phyloP scores from a whole-genome alignment of 2,113 vertebrate genomes.

The Maccullochella peelii region DNA sequence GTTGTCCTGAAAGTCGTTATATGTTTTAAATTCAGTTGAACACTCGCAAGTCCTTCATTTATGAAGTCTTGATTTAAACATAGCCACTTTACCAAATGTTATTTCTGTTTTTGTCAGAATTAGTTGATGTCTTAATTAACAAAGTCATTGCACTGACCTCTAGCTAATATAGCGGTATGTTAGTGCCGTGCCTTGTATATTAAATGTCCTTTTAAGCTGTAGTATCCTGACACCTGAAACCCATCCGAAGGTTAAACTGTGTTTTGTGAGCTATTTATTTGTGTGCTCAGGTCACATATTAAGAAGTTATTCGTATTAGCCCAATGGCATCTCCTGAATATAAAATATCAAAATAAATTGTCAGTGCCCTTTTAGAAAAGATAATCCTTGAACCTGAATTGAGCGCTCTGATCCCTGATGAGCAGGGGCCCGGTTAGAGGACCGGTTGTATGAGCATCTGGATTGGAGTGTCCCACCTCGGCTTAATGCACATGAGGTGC shows the following conservation, averaged over 20 bases:
- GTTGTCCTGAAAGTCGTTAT: background rate
- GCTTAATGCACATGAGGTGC: conserved; percentile 87
- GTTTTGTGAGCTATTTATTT: background rate
- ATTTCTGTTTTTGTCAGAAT: background rate
- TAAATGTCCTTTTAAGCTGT: background rate
- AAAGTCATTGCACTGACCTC: background rate
- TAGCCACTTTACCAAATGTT: background rate
- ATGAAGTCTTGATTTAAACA: background rate
- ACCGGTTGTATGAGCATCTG: conserved; percentile 92
- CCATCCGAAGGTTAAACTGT: background rate
- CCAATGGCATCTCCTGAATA: background rate
- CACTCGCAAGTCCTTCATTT: background rate
- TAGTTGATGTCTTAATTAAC: background rate
- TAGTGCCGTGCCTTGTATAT: background rate
- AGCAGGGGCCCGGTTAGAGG: conserved; percentile 92
- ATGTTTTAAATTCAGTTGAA: background rate
- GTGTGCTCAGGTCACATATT: background rate
- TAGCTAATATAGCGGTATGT: background rate
- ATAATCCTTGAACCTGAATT: background rate
- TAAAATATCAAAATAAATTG: background rate
- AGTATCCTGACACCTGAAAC: background rate
- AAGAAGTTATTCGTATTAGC: background rate
- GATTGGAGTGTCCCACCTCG: conserved; percentile 91
- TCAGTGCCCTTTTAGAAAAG: background rate
- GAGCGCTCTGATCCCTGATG: conserved; percentile 17